Conservation (phyloP, 2,113 vertebrate species). For the Sigmodon hispidus region DNA sequence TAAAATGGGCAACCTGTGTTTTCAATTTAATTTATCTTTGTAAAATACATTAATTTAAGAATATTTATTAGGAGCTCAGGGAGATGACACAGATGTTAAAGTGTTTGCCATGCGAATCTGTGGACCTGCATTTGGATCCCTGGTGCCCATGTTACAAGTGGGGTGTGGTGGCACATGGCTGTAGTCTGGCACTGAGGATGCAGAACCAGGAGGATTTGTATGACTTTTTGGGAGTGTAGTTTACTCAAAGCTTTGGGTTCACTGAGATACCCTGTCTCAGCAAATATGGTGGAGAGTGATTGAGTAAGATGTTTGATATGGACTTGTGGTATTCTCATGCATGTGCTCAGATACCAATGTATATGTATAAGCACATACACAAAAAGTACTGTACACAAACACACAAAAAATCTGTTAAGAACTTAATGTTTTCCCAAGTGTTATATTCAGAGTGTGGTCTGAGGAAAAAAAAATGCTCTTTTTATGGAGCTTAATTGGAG, state of each 20-base stretch:
- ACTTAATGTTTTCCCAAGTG: background rate
- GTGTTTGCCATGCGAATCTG: background rate
- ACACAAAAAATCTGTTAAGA: background rate
- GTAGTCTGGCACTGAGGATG: background rate
- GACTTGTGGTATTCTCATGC: background rate
- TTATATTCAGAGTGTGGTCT: background rate
- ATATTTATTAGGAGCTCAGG: background rate
- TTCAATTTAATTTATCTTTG: background rate
- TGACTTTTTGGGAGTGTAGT: too few relatives aligned
- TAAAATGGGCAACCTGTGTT: background rate
- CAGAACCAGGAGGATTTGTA: background rate
- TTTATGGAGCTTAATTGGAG: background rate
- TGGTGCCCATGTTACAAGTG: background rate
- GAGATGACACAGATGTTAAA: too few relatives aligned
- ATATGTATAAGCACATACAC: too few relatives aligned
- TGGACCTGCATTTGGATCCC: background rate
- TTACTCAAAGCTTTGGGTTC: background rate
- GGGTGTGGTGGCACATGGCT: too few relatives aligned
- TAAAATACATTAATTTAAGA: conserved; percentile 18
- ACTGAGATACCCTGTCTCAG: background rate
- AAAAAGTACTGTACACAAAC: too few relatives aligned
- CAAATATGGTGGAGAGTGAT: background rate
- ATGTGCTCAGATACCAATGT: background rate
- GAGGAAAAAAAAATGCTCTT: background rate
- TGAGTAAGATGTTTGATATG: too few relatives aligned